Conservation (phyloP, 2,113 vertebrate species). For the Cyprinodon variegatus region DNA sequence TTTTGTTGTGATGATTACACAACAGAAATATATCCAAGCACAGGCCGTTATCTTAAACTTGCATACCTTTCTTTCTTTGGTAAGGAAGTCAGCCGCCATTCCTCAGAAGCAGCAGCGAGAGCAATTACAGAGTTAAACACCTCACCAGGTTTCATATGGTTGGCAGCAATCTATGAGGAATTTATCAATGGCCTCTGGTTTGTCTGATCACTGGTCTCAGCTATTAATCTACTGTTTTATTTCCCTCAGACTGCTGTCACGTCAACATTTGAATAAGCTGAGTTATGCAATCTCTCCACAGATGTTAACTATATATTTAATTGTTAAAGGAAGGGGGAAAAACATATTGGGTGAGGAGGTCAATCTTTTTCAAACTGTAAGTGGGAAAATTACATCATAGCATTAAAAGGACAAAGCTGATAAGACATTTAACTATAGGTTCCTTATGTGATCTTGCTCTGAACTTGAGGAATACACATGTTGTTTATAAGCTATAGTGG, state of each 20-base stretch:
- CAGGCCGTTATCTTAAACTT: slow-evolving; percentile 34
- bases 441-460: slow-evolving; percentile 47
- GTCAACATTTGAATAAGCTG: slow-evolving; percentile 49
- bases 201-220: slow-evolving; percentile 42
- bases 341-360: slow-evolving; percentile 6
- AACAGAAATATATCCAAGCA: slow-evolving; percentile 40
- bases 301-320: slow-evolving; percentile 70
- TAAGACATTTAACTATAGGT: slow-evolving; percentile 46
- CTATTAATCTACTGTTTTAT: slow-evolving; percentile 27
- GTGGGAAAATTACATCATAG: slow-evolving; percentile 64
- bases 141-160: slow-evolving; percentile 23
- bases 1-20: slow-evolving; percentile 28
- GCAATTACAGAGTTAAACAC: slow-evolving; percentile 26
- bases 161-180: slow-evolving; percentile 50
- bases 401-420: slow-evolving; percentile 48
- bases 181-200: slow-evolving; percentile 63
- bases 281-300: slow-evolving; percentile 72
- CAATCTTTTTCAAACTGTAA: slow-evolving; percentile 21
- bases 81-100: neutral
- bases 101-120: slow-evolving; percentile 22
- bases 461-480: slow-evolving; percentile 50
- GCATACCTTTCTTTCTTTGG: slow-evolving; percentile 55
- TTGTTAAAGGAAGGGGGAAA: slow-evolving; percentile 52
- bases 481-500: slow-evolving; percentile 56
- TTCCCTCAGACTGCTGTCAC: slow-evolving; percentile 33